Evolutionary conservation across 2,797 vertebrate species (phyloP).

Genomic region (Dallia pectoralis): DNA sequence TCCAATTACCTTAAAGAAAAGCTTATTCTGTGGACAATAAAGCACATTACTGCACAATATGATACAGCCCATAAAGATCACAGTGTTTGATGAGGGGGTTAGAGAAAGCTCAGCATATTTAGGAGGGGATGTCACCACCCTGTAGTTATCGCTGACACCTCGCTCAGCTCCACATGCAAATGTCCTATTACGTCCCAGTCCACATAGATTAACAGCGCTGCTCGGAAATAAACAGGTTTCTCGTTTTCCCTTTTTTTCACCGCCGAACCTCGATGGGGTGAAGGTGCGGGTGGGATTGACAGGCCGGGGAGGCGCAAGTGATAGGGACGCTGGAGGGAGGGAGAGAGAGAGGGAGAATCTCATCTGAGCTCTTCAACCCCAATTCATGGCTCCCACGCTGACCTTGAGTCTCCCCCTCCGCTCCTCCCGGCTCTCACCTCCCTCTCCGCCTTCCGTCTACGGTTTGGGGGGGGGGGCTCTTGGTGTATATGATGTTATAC

Average conservation of each 20-base stretch:
- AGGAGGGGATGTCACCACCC: conserved; percentile 89
- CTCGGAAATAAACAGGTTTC: conserved; percentile 73
- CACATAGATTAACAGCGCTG: conserved; percentile 76
- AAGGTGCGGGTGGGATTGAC: conserved; percentile 40
- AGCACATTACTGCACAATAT: conserved; percentile 99
- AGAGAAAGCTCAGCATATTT: conserved; percentile 99
- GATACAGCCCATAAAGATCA: conserved; percentile 99
- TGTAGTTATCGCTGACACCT: conserved; percentile 85
- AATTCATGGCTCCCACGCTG: conserved; percentile 65
- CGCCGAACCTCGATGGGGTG: background rate
- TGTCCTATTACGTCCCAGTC: conserved; percentile 71
- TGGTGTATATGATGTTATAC: conserved; percentile 44
- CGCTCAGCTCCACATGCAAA: conserved; percentile 72
- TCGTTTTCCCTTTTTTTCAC: conserved; percentile 19
- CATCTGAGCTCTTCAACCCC: conserved; percentile 74
- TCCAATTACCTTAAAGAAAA: conserved; percentile 99
- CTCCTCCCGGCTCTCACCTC: background rate
- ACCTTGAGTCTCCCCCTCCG: conserved; percentile 67
- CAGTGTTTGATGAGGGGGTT: conserved; percentile 98
- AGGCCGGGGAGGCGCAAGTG: conserved; percentile 22
- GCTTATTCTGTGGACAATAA: conserved; percentile 99
- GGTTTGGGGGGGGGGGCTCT: too few species aligned
- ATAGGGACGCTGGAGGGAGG: conserved; percentile 31
- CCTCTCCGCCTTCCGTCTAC: background rate
- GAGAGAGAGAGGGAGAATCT: conserved; percentile 68